Conservation (phyloP, 2,797 vertebrate genomes). For the Catamblyrhynchus diadema region DNA sequence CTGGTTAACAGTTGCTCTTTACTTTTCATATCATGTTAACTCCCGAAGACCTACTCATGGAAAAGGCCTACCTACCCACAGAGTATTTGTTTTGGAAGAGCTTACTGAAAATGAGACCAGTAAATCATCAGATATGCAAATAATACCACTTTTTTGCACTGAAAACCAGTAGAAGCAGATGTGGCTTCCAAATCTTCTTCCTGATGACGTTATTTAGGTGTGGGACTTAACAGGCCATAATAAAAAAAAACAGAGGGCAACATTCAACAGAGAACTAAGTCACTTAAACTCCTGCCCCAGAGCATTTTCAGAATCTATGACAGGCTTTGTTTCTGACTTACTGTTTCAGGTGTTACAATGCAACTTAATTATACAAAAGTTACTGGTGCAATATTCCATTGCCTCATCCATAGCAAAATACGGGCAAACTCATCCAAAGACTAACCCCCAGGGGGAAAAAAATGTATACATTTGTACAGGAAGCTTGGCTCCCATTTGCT, state of each 20-base stretch:
- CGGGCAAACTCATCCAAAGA: background rate
- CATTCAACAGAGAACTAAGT: background rate
- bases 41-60: background rate
- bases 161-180: background rate
- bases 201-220: background rate
- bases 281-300: background rate
- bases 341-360: background rate
- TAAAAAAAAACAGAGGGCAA: background rate
- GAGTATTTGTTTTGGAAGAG: background rate
- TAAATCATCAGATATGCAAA: constrained; percentile 17
- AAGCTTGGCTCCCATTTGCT: background rate
- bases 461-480: background rate
- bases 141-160: background rate
- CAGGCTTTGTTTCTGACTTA: background rate
- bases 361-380: background rate
- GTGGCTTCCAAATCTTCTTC: background rate
- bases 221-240: background rate
- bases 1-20: background rate
- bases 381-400: background rate
- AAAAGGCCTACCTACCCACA: background rate
- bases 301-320: background rate
- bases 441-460: background rate
- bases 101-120: background rate
- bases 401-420: background rate
- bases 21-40: background rate